Percentiles rank a stretch among this genome's conserved stretches.
These are phyloP conservation scores for Spicauda simplicius DNA, from an alignment of 2,888 invertebrate species.

Conservation along the genomic window DNA sequence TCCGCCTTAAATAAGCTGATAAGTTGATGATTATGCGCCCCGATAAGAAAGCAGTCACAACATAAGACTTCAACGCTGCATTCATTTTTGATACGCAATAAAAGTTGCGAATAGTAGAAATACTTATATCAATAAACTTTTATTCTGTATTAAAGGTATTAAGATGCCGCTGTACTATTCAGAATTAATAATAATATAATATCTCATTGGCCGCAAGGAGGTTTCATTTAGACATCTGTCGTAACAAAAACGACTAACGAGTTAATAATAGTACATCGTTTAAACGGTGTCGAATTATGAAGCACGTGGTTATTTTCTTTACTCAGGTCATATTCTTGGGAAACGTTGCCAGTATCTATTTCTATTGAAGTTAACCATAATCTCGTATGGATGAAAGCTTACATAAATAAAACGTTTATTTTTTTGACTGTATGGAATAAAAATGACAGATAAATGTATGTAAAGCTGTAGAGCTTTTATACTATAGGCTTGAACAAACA, in stretches of 20 bases:
- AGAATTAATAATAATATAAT: conserved; percentile 44
- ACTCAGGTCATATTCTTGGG: no score
- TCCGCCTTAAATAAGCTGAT: not conserved
- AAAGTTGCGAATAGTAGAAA: conserved; percentile 23
- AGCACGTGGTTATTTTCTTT: no score
- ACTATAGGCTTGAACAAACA: no score
- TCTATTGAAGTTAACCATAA: no score
- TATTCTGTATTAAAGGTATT: conserved; percentile 17
- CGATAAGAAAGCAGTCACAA: conserved; percentile 16
- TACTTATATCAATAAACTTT: conserved; percentile 19
- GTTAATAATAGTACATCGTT: no score
- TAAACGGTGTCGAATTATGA: no score
- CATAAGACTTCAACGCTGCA: conserved; percentile 35
- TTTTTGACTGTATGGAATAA: no score
- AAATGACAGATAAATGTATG: no score
- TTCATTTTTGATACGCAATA: conserved; percentile 15
- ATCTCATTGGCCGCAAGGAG: conserved; percentile 45
- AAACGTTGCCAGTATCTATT: no score
- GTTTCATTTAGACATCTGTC: conserved; percentile 22
- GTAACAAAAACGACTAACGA: not conserved
- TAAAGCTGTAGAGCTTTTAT: no score
- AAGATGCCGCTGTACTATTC: conserved; percentile 25
- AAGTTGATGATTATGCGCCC: not conserved
- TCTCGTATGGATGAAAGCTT: no score
- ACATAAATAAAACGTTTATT: no score